These are phyloP conservation scores for Pipa parva DNA, from an alignment of 2,113 vertebrate genomes.

Conservation along the genomic window DNA sequence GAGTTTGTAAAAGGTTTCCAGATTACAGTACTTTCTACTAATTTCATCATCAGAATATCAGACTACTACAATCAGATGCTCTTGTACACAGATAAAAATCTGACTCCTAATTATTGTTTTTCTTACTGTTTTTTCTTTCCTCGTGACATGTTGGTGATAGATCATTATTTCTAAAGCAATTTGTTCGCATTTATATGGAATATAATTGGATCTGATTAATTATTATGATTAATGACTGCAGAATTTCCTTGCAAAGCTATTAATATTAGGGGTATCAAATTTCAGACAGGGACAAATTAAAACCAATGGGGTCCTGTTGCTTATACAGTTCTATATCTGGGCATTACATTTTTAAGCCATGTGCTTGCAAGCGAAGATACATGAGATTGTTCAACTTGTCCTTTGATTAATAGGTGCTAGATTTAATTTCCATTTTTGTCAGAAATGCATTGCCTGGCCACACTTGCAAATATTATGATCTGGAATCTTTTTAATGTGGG, in stretches of 20 bases:
- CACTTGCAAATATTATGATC: slow-evolving; percentile 5
- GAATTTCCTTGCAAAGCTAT: slow-evolving; percentile 84
- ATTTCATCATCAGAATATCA: slow-evolving; percentile 92
- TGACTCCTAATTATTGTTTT: slow-evolving; percentile 97
- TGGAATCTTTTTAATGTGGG: neutral
- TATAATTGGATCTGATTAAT: slow-evolving; percentile 99
- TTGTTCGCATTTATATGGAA: slow-evolving; percentile 99
- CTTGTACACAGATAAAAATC: slow-evolving; percentile 81
- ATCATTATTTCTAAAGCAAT: slow-evolving; percentile 99
- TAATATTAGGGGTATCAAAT: slow-evolving; percentile 84
- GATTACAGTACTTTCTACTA: slow-evolving; percentile 70
- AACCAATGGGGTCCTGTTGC: slow-evolving; percentile 71
- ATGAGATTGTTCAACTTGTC: slow-evolving; percentile 40
- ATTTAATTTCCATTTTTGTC: slow-evolving; percentile 37
- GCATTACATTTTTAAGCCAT: slow-evolving; percentile 65
- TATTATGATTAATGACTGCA: slow-evolving; percentile 99
- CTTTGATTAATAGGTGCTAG: slow-evolving; percentile 30
- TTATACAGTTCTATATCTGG: slow-evolving; percentile 51
- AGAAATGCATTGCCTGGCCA: slow-evolving; percentile 5
- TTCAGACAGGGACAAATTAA: slow-evolving; percentile 84
- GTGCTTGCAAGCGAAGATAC: slow-evolving; percentile 37
- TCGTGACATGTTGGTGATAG: slow-evolving; percentile 94
- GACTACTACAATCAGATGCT: slow-evolving; percentile 76
- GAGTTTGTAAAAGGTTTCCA: slow-evolving; percentile 67
- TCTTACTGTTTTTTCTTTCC: slow-evolving; percentile 86